Percentiles rank a stretch among this genome's conserved stretches.
Evolutionary conservation across 2,113 vertebrate genomes (phyloP).

Genomic region (Camelus bactrianus): DNA sequence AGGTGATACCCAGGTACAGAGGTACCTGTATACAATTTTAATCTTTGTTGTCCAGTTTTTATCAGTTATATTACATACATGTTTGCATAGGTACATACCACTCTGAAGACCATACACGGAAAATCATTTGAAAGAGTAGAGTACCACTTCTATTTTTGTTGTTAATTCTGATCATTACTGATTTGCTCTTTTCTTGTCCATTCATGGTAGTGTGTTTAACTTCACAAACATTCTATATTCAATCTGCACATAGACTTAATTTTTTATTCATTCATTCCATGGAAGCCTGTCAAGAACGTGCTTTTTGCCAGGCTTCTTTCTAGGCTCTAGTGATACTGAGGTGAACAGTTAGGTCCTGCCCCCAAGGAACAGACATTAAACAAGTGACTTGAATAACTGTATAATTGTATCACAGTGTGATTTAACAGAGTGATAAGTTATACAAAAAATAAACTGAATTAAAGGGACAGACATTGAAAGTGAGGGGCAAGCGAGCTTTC

Average conservation of each 20-base stretch:
- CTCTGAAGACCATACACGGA: background rate
- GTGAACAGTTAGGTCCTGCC: background rate
- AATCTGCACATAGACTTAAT: background rate
- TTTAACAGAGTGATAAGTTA: background rate
- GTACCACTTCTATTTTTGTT: background rate
- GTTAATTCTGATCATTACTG: background rate
- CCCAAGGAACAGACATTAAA: background rate
- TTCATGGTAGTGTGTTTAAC: background rate
- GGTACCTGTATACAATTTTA: background rate
- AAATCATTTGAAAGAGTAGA: background rate
- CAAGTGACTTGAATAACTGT: background rate
- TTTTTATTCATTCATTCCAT: background rate
- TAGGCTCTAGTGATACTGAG: background rate
- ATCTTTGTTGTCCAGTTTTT: background rate
- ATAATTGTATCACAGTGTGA: background rate
- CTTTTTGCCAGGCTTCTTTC: background rate
- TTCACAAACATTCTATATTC: conserved; percentile 11
- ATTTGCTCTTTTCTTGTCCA: background rate
- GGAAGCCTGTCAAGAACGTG: background rate
- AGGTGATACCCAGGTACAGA: background rate
- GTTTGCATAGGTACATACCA: background rate
- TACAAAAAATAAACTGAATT: background rate
- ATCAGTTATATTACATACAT: background rate
- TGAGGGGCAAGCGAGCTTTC: background rate
- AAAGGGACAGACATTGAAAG: background rate